Evolutionary conservation across 1,140 invertebrate species (phyloP).

Genomic region (Lepidurus packardi): DNA sequence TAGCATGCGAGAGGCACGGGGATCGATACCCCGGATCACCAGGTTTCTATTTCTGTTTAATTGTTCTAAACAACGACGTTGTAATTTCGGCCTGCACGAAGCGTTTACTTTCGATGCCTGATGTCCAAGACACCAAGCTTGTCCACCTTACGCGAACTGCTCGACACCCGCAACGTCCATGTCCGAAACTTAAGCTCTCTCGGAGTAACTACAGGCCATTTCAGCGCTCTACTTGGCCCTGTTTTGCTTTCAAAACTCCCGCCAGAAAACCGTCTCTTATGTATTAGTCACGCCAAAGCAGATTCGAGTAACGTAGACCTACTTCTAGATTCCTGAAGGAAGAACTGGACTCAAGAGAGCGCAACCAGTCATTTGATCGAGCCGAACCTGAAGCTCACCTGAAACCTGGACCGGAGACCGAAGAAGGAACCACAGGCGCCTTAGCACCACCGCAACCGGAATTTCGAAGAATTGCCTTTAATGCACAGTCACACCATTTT

Average conservation of each 20-base stretch:
- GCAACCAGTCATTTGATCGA: slow-evolving; percentile 5
- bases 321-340: neutral
- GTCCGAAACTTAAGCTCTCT: neutral
- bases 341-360: slow-evolving; percentile 9
- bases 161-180: neutral
- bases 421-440: neutral
- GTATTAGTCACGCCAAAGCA: neutral
- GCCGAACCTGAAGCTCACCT: neutral
- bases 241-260: neutral
- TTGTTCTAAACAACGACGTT: too few relatives aligned
- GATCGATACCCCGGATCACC: too few relatives aligned
- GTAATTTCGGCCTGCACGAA: neutral
- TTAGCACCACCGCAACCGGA: neutral
- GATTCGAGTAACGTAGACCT: neutral
- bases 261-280: neutral
- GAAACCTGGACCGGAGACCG: neutral
- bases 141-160: neutral
- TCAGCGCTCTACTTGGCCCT: neutral
- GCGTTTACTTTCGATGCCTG: neutral
- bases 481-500: neutral
- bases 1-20: too few relatives aligned
- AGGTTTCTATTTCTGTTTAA: too few relatives aligned
- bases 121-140: neutral
- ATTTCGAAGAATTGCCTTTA: neutral
- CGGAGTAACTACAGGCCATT: neutral